These are phyloP conservation scores for Cephalopterus ornatus DNA, from an alignment of 2,113 vertebrate species.

Conservation along the genomic window DNA sequence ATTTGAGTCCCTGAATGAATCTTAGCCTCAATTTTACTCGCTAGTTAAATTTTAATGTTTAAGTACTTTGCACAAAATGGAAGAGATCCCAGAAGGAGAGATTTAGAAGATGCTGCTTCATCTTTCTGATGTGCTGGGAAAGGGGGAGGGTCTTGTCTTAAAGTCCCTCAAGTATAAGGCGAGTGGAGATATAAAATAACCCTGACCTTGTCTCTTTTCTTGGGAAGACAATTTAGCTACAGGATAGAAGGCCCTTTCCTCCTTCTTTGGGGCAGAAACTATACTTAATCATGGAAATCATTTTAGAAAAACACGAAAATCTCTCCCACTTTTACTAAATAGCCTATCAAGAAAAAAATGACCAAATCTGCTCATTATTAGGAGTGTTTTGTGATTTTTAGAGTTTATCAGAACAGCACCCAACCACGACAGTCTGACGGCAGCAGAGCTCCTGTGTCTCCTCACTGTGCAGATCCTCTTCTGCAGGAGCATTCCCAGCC, in stretches of 20 bases:
- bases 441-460: not conserved
- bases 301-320: not conserved
- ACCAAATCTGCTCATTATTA: not conserved
- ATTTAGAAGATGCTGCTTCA: not conserved
- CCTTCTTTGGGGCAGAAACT: not conserved
- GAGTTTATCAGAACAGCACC: not conserved
- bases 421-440: not conserved
- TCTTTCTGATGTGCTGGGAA: not conserved
- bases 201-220: not conserved
- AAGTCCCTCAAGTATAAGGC: not conserved
- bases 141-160: not conserved
- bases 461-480: not conserved
- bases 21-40: not conserved
- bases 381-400: not conserved
- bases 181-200: not conserved
- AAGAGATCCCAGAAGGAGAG: not conserved
- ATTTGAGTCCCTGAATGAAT: not conserved
- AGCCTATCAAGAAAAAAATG: not conserved
- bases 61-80: slow-evolving; percentile 4
- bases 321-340: not conserved
- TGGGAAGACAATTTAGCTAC: not conserved
- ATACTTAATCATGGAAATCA: not conserved
- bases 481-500: not conserved
- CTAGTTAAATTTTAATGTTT: slow-evolving; percentile 12
- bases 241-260: not conserved